phyloP scores from a whole-genome alignment of 1,140 invertebrate genomes.

The Ooceraea biroi region DNA sequence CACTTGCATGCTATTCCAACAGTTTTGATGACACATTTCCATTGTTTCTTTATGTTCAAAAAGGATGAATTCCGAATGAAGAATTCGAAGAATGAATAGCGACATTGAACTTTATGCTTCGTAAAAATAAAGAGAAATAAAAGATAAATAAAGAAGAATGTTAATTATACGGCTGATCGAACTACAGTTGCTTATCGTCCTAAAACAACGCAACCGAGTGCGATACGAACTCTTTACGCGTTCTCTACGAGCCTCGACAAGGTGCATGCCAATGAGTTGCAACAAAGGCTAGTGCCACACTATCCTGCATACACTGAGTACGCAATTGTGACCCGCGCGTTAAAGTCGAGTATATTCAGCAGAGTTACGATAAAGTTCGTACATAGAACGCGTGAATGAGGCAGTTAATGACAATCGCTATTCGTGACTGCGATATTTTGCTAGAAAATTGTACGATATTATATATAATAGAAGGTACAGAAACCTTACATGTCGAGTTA shows the following conservation, averaged over 20 bases:
- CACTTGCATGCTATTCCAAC: not conserved
- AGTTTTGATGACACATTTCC: not conserved
- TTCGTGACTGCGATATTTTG: conserved; percentile 31
- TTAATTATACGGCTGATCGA: conserved; percentile 31
- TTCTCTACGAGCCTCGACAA: conserved; percentile 24
- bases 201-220: not conserved
- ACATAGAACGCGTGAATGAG: conserved; percentile 27
- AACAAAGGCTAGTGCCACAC: conserved; percentile 25
- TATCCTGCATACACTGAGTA: not conserved
- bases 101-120: not conserved
- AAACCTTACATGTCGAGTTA: not conserved
- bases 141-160: not conserved
- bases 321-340: conserved; percentile 25
- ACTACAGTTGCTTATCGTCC: conserved; percentile 7
- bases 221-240: conserved; percentile 10
- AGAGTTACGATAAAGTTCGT: conserved; percentile 45
- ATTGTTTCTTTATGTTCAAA: not conserved
- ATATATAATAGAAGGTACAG: not conserved
- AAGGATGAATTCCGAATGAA: not conserved
- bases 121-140: too few species aligned
- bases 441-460: conserved; percentile 29
- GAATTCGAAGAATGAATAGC: not conserved
- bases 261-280: conserved; percentile 48
- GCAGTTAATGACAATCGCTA: conserved; percentile 51
- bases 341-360: conserved; percentile 47